phyloP scores from a whole-genome alignment of 2,888 invertebrate genomes.

The Amiota communis region DNA sequence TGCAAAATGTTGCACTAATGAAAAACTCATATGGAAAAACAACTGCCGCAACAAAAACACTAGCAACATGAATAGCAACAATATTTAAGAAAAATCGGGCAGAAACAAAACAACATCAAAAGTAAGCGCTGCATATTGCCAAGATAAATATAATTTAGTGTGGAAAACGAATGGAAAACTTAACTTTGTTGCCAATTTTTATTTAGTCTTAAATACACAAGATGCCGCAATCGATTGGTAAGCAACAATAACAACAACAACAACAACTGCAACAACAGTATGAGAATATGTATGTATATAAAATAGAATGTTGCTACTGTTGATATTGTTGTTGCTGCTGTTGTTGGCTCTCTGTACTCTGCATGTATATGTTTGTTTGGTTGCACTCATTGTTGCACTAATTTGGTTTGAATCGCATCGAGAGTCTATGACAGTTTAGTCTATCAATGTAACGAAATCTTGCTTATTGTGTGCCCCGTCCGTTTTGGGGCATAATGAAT shows the following conservation, averaged over 20 bases:
- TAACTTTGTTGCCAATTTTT: slow-evolving; percentile 55
- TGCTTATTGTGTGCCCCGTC: slow-evolving; percentile 51
- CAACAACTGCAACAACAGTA: neutral
- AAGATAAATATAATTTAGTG: slow-evolving; percentile 34
- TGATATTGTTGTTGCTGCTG: neutral
- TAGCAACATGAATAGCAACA: neutral
- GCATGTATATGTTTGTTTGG: too few species aligned
- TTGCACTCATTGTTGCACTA: slow-evolving; percentile 56
- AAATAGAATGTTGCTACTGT: slow-evolving; percentile 20
- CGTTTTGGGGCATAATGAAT: slow-evolving; percentile 59
- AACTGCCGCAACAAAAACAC: neutral
- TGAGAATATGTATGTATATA: slow-evolving; percentile 24
- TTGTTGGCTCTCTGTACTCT: slow-evolving; percentile 10
- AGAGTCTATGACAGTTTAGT: slow-evolving; percentile 57
- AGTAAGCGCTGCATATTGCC: slow-evolving; percentile 19
- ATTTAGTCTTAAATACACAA: neutral
- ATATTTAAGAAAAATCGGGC: neutral
- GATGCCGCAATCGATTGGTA: neutral
- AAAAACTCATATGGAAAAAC: slow-evolving; percentile 43
- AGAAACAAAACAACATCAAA: slow-evolving; percentile 25
- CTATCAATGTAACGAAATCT: slow-evolving; percentile 56
- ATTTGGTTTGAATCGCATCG: slow-evolving; percentile 48
- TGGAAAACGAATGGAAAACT: slow-evolving; percentile 25
- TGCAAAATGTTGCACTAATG: slow-evolving; percentile 58
- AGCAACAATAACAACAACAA: slow-evolving; percentile 3